Percentiles rank a stretch among this genome's conserved stretches.
Evolutionary conservation across 1,140 invertebrate species (phyloP).

Genomic region (Mylabris phalerata): DNA sequence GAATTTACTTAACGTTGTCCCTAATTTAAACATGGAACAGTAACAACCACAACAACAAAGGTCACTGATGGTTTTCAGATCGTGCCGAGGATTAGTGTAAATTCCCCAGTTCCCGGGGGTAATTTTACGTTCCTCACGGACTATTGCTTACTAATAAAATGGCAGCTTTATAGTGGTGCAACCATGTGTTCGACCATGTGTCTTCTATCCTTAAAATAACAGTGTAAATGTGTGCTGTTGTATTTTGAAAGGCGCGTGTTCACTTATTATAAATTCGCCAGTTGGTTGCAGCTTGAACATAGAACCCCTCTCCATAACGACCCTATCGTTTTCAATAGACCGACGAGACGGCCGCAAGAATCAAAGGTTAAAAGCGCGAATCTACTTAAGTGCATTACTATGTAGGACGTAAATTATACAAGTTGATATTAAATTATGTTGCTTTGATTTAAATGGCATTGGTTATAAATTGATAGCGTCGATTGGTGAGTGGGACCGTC

Average conservation of each 20-base stretch:
- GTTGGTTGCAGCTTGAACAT: conserved; percentile 14
- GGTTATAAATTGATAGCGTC: conserved; percentile 9
- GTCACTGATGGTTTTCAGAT: conserved; percentile 8
- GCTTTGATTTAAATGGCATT: conserved; percentile 14
- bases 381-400: conserved; percentile 20
- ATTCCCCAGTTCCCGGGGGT: conserved; percentile 14
- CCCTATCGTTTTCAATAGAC: too few relatives aligned
- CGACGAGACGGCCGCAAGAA: conserved; percentile 6
- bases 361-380: conserved; percentile 18
- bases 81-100: conserved; percentile 15
- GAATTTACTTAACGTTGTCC: conserved; percentile 5
- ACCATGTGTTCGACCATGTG: conserved; percentile 15
- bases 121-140: conserved; percentile 14
- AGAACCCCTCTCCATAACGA: too few relatives aligned
- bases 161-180: conserved; percentile 10
- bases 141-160: conserved; percentile 18
- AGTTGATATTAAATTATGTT: conserved; percentile 14
- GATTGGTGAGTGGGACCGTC: too few relatives aligned
- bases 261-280: conserved; percentile 19
- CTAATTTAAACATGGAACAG: conserved; percentile 5
- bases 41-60: conserved; percentile 15
- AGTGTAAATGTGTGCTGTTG: conserved; percentile 15
- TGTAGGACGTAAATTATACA: conserved; percentile 21
- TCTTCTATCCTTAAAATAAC: conserved; percentile 19
- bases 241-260: conserved; percentile 9